Base-by-base conservation (phyloP, 2,888 invertebrate genomes). In the Drosophila prolongata region DNA sequence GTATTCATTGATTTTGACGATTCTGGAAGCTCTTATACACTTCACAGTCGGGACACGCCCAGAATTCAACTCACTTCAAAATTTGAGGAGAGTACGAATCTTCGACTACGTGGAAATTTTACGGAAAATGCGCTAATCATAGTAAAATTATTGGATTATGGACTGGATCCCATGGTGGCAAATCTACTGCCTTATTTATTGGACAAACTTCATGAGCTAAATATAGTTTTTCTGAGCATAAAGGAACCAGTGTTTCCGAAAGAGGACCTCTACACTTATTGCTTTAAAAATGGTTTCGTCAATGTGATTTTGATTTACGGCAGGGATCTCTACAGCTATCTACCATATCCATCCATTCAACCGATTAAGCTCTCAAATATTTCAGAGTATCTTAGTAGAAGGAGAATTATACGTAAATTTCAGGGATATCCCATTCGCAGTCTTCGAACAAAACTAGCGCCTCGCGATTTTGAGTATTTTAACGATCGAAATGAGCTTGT, bases 201-300 rank as follows among this genome's bases (percentile, higher is more conserved):
- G 35, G 10, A 56, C 2, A n/a, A 38, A 1, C 42, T 42, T 1
- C 62, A 71, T 34, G 55, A 62, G 19, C 11, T 56, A 6, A 38
- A 84, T 5, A 46, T 85, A n/a, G 70, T 72, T 5, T 81, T 81
- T 16, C 34, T 81, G 5, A 59, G 38, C 10, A 0, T 8, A 2
- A 9, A 53, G 13, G 4, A 53, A 0, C 55, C 70, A 1, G 10
- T 9, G 1, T 11, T 37, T 4, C 57, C 65, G 46, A 74, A 70
- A 27, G 6, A 27, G 38, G 30, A 78, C 0, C 54, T 81, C 4
- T 85, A 35, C n/a, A 37, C 3, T 1, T 76, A 53, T 37, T 81
- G 85, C 54, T 82, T 72, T 34, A 19, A n/a, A 1, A 16, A 71
- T 5, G 85, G 81, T 0, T 76, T 82, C 9, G 68, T 82, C 6